Conservation (phyloP, 2,888 invertebrate species). For the Himalopsyche kuldschensis region DNA sequence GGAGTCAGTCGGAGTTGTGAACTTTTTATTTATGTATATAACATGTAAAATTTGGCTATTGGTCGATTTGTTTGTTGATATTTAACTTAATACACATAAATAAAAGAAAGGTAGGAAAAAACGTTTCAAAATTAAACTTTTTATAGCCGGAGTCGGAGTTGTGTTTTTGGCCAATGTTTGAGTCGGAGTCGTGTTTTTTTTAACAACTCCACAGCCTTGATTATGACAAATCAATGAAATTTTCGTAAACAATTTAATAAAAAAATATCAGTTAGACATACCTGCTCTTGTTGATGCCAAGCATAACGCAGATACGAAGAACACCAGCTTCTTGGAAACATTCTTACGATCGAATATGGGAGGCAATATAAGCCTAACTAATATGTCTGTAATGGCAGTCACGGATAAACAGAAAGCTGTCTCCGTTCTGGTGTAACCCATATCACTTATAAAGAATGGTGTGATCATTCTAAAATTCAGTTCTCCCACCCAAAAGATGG, state of each 20-base stretch:
- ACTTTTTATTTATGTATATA: no score
- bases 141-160: no score
- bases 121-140: no score
- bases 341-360: slow-evolving; percentile 71
- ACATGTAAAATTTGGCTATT: no score
- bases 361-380: slow-evolving; percentile 72
- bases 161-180: no score
- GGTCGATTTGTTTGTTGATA: no score
- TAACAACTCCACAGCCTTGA: no score
- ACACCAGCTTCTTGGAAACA: slow-evolving; percentile 71
- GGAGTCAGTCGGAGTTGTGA: no score
- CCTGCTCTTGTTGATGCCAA: slow-evolving; percentile 74
- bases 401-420: slow-evolving; percentile 75
- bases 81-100: no score
- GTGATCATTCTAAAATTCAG: slow-evolving; percentile 75
- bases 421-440: slow-evolving; percentile 67
- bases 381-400: slow-evolving; percentile 74
- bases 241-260: not conserved
- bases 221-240: no score
- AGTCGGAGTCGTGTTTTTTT: no score
- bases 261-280: slow-evolving; percentile 46
- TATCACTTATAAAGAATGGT: slow-evolving; percentile 66
- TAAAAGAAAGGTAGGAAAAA: no score
- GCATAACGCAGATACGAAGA: slow-evolving; percentile 71
- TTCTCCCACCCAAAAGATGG: slow-evolving; percentile 74